Evolutionary conservation across 1,140 invertebrate genomes (phyloP).

Genomic region (Drosophila varians): DNA sequence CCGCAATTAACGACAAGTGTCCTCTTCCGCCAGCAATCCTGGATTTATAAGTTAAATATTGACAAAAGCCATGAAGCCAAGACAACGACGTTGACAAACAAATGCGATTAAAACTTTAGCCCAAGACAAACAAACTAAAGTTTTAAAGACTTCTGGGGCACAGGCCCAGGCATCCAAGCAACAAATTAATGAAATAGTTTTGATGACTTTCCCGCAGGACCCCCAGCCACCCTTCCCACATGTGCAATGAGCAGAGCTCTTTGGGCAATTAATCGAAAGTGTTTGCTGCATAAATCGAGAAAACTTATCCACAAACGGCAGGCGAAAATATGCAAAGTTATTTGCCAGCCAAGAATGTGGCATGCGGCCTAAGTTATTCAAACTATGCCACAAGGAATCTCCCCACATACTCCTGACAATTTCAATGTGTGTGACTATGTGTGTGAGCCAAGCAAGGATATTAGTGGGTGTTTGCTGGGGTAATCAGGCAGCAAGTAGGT

Average conservation of each 20-base stretch:
- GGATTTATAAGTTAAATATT: slow-evolving; percentile 43
- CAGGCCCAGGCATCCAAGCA: slow-evolving; percentile 20
- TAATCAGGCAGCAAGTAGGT: slow-evolving; percentile 76
- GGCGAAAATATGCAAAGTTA: slow-evolving; percentile 69
- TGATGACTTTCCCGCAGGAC: slow-evolving; percentile 18
- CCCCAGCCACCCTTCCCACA: slow-evolving; percentile 3
- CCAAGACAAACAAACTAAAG: slow-evolving; percentile 59
- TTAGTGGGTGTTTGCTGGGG: slow-evolving; percentile 43
- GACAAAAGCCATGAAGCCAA: slow-evolving; percentile 17
- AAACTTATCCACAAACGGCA: slow-evolving; percentile 47
- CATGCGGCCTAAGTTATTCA: slow-evolving; percentile 64
- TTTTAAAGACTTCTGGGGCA: slow-evolving; percentile 50
- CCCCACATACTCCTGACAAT: slow-evolving; percentile 1
- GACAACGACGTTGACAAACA: slow-evolving; percentile 27
- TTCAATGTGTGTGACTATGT: not conserved
- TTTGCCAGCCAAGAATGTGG: slow-evolving; percentile 67
- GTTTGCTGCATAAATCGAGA: slow-evolving; percentile 69
- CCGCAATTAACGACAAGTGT: slow-evolving; percentile 9
- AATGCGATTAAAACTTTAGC: slow-evolving; percentile 64
- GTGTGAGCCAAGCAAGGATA: not conserved
- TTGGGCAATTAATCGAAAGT: slow-evolving; percentile 47
- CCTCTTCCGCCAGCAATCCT: not conserved
- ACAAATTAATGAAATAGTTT: slow-evolving; percentile 66
- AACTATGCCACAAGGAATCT: slow-evolving; percentile 52
- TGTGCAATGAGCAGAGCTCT: slow-evolving; percentile 36